A percentile compares a stretch with the other conserved stretches of the same genome.
Conservation (phyloP, 2,888 invertebrate species). For the Amphipyra tragopoginis region DNA sequence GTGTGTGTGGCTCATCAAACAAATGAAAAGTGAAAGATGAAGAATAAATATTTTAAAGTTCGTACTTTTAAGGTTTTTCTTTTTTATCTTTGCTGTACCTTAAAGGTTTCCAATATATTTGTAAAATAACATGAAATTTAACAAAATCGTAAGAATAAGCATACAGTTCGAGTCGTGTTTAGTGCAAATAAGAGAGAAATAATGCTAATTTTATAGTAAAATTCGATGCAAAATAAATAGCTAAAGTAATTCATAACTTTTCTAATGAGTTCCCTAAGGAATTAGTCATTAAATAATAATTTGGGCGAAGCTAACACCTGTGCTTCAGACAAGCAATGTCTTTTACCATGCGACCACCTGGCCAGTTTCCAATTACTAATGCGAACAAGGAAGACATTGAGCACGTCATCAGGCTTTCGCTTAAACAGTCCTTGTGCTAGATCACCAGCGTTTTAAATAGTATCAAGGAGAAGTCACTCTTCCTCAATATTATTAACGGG, state of each 20-base stretch:
- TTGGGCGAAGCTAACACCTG: constrained; percentile 41
- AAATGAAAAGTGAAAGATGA: constrained; percentile 17
- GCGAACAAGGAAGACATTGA: constrained; percentile 61
- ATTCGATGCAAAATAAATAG: too few relatives aligned
- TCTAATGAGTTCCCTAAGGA: not conserved
- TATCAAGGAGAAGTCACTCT: not conserved
- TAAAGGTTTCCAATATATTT: not conserved
- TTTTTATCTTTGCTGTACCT: not conserved
- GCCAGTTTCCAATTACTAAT: constrained; percentile 64
- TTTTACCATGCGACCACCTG: constrained; percentile 69
- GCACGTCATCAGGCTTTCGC: constrained; percentile 55
- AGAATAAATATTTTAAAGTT: not conserved
- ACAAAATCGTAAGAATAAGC: too few relatives aligned
- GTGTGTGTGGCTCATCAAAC: constrained; percentile 7
- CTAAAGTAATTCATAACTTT: not conserved
- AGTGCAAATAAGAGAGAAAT: too few relatives aligned
- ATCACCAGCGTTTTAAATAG: constrained; percentile 25
- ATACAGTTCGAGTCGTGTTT: too few relatives aligned
- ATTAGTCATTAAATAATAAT: constrained; percentile 26
- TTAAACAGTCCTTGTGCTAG: constrained; percentile 26
- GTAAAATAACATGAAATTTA: too few relatives aligned
- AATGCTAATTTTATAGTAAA: too few relatives aligned
- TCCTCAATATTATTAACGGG: not conserved
- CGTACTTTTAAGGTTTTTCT: too few relatives aligned
- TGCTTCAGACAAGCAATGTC: constrained; percentile 44